Evolutionary conservation across 2,888 invertebrate species (phyloP), one percentile per base, ranked within the genome.

Genomic region (Dynastes maya): DNA sequence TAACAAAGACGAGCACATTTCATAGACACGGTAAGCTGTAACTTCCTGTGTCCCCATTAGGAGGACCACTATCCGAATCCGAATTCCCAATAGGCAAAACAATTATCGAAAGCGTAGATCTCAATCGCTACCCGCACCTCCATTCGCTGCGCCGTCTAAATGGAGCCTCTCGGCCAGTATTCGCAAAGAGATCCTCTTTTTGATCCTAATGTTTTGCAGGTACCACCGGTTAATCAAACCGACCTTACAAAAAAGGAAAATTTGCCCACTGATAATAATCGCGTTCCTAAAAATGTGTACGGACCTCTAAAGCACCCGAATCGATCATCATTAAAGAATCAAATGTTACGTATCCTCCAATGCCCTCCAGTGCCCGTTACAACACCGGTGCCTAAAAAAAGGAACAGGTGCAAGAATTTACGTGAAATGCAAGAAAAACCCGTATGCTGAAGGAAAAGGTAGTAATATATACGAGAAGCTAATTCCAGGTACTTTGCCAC

Each of bases 291-390:
- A 82, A 88, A 88, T 80, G 87, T 88, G 58, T 91, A 89, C 82
- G 91, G 91, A 77, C 90, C 90, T 79, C 88, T 86, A 6, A 85
- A 86, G 13, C 85, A 85, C 96, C 96, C 0, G 96, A 96, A 86
- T 96, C 96, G 4, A 97, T 97, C 27, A 97, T 97, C 80, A 96
- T 97, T 74, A 96, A 96, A 85, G 96, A 97, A 87, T 96, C 96
- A 0, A 97, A 97, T 86, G 95, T 96, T 84, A 92, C 95, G 0
- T 86, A 96, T 1, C 94, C 96, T 1, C 91, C 94, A 1, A 91
- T 92, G 22, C 22, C 22, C 1, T 3, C 91, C 92, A 1, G 89
- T 89, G 0, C 89, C 90, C 0, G 88, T 89, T 4, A 89, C 91
- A 8, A 91, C 90, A 1, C 90, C 90, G 16, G 88, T 91, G 0